Evolutionary conservation across 2,113 vertebrate species (phyloP).

Genomic region (Mustela nigripes): DNA sequence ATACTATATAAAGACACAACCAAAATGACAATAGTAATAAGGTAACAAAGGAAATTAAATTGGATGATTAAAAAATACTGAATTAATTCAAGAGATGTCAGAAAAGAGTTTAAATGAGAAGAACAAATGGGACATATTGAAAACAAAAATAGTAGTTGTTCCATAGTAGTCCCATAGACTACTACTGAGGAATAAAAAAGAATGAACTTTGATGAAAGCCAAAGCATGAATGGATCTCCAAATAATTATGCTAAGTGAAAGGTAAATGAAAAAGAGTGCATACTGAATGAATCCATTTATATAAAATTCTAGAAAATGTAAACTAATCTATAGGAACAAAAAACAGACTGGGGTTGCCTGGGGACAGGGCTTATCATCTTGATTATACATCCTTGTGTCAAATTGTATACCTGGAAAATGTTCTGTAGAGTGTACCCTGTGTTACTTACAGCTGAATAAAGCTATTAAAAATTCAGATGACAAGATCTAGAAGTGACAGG

Average conservation of each 20-base stretch:
- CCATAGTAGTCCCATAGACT: background rate
- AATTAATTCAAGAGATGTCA: background rate
- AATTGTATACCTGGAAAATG: background rate
- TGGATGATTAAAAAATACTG: background rate
- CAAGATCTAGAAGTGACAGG: background rate
- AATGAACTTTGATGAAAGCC: background rate
- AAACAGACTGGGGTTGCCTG: background rate
- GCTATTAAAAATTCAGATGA: background rate
- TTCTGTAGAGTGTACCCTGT: background rate
- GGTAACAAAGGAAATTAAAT: background rate
- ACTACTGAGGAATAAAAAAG: background rate
- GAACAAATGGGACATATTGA: background rate
- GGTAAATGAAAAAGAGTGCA: background rate
- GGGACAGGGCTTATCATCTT: background rate
- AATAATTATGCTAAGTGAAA: constrained; percentile 5
- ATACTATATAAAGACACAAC: background rate
- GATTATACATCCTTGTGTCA: background rate
- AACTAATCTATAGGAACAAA: background rate
- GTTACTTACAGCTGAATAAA: background rate
- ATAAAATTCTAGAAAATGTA: background rate
- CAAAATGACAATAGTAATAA: background rate
- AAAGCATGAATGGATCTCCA: background rate
- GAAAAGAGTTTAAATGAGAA: background rate
- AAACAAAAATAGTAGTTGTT: background rate
- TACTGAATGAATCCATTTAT: background rate